Evolutionary conservation across 1,140 invertebrate genomes (phyloP), one percentile per base, ranked within the genome.

Genomic region (Cydia strobilella): DNA sequence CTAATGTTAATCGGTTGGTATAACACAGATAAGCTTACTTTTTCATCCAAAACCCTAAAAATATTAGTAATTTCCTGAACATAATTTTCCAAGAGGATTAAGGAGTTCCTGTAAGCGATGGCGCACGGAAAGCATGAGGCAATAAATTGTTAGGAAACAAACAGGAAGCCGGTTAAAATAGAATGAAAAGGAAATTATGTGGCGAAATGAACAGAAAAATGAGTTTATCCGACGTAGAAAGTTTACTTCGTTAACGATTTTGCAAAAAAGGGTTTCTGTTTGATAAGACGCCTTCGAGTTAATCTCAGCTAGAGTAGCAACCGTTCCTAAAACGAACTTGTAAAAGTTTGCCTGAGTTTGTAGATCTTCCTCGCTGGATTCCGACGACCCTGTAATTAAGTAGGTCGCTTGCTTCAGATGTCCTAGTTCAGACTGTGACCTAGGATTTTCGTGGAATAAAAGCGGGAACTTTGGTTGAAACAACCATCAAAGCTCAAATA

Each of bases 11-110:
- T 23, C 54, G 54, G 18, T 23, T 6, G 1, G 18, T 12, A n/a
- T 23, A 23, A 23, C 18, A 23, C 54, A 59, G 54, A 59, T 23
- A 59, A 59, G 0, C 20, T 7, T 59, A 59, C 54, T 23, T 59
- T 59, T 12, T 59, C 20, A 59, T 59, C 54, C 54, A n/a, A 20
- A 12, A 59, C 9, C 54, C 54, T 59, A 59, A 59, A 59, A 59
- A 59, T 20, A 59, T 59, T 59, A 59, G 23, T 23, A 59, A 59
- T 59, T 59, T 59, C 54, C 54, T 7, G 54, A 59, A 23, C 54
- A 59, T 59, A 59, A 59, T 59, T 59, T 59, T 59, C 54, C 54
- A 59, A 59, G 54, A 23, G 54, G 54, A 59, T 59, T 59, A 59
- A 59, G 54, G 54, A 59, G 54, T 59, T 59, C 54, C 54, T 59